Evolutionary conservation across 2,888 invertebrate genomes (phyloP), one percentile per base, ranked within the genome.

Genomic region (Antheraea assamensis): DNA sequence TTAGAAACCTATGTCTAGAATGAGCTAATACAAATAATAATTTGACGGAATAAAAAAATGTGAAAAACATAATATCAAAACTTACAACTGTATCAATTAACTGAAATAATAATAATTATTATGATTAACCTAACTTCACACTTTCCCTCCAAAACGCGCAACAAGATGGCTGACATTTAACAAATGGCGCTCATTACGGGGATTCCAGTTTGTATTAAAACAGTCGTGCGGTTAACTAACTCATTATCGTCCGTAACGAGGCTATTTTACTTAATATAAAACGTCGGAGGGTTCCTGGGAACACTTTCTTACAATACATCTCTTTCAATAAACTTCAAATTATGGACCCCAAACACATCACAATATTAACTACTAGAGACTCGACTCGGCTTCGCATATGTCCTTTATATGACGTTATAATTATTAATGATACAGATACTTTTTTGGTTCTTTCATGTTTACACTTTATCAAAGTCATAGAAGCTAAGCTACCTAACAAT

Each of bases 181-280:
- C 81, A 82, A 85, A 86, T 84, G 72, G 78, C 76, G 74, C 78
- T 78, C 83, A 79, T 82, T 83, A 83, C 75, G 76, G 71, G 74
- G 68, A 74, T 79, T 76, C 78, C 73, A 72, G 79, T 71, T 81
- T 81, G 83, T 83, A 83, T 85, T 83, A 84, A 84, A 84, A 84
- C 87, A 83, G 83, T 85, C 78, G 80, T 77, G 79, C 77, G 79
- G 85, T 78, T 85, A 85, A 86, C 83, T 82, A 86, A 79, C 85
- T 84, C 86, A 87, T 87, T 86, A 87, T 79, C 75, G 82, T 80
- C 76, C 68, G 76, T 86, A 87, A 88, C 76, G 85, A 86, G 78
- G 81, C 82, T 72, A 87, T 87, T 84, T 77, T 81, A 84, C 83
- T 84, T 87, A 83, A 86, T 87, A 84, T 80, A 82, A 76, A 74